These are phyloP conservation scores for Stictonetta naevosa DNA, from an alignment of 2,113 vertebrate species.

Conservation along the genomic window DNA sequence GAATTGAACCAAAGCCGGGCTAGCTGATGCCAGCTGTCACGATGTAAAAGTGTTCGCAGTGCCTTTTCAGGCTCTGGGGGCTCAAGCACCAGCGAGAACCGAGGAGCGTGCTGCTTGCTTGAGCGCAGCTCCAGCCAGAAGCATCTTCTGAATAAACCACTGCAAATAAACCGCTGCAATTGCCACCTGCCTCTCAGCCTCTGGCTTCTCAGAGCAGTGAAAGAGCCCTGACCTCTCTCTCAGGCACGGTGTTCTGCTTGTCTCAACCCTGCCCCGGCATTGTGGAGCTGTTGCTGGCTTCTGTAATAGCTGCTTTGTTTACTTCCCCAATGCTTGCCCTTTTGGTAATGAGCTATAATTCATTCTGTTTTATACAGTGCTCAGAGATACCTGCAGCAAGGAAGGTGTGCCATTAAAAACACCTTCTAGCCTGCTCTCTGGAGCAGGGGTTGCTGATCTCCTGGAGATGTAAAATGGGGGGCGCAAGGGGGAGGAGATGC, in stretches of 20 bases:
- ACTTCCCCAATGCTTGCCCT: slow-evolving; percentile 29
- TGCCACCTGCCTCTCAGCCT: neutral
- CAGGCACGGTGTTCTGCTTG: neutral
- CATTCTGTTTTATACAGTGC: neutral
- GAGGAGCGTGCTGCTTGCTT: neutral
- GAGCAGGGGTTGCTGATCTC: neutral
- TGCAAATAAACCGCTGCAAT: neutral
- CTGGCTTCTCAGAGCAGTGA: neutral
- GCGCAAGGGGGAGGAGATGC: neutral
- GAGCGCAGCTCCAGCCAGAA: neutral
- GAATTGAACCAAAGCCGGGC: neutral
- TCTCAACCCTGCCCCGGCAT: neutral
- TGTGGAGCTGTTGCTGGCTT: neutral
- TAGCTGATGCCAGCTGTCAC: neutral
- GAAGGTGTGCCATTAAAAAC: neutral
- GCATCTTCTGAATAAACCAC: neutral
- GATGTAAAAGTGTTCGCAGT: neutral
- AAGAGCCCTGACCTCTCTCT: slow-evolving; percentile 12
- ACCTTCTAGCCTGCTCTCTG: neutral
- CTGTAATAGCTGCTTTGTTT: slow-evolving; percentile 30
- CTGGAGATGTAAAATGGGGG: neutral
- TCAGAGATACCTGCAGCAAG: neutral
- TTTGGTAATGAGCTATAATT: slow-evolving; percentile 43
- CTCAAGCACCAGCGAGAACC: neutral
- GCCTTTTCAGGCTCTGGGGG: fast-evolving